Conservation (phyloP, 2,888 invertebrate genomes). For the Chrysotoxum bicinctum region DNA sequence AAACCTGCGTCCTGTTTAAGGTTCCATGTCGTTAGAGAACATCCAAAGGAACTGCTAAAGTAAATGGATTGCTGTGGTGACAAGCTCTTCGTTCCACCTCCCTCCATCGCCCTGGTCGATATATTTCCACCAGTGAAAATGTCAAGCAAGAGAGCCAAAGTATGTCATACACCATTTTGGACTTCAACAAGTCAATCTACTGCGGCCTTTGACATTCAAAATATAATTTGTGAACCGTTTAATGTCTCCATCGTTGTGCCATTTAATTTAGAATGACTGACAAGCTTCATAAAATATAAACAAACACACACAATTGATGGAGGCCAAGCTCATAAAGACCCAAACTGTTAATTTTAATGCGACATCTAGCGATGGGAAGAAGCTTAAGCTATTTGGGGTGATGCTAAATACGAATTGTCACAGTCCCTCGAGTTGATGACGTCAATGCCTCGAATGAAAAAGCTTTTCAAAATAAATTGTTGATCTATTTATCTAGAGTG, state of each 20-base stretch:
- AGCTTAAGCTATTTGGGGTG: conserved; percentile 3
- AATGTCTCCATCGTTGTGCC: conserved; percentile 9
- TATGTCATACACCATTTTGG: background rate
- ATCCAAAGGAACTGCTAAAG: background rate
- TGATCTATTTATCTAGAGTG: conserved; percentile 38
- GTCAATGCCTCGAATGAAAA: conserved; percentile 18
- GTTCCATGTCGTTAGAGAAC: background rate
- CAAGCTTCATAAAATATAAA: conserved; percentile 4
- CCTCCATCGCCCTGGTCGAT: background rate
- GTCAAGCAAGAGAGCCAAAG: background rate
- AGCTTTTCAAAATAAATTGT: conserved; percentile 19
- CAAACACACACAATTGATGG: background rate
- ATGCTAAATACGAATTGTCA: background rate
- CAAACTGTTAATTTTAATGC: background rate
- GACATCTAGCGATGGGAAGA: conserved; percentile 18
- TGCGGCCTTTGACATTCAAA: conserved; percentile 23
- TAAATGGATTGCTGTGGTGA: conserved; percentile 9
- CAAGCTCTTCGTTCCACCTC: background rate
- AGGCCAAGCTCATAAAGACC: conserved; percentile 12
- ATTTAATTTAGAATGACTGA: conserved; percentile 23
- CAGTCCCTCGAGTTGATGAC: conserved; percentile 3
- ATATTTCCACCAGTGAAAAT: background rate
- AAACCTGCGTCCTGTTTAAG: conserved; percentile 1
- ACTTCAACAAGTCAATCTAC: background rate
- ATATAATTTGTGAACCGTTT: conserved; percentile 12